These are phyloP conservation scores for Cirrhinus mrigala DNA, from an alignment of 2,797 vertebrate genomes.

Conservation along the genomic window DNA sequence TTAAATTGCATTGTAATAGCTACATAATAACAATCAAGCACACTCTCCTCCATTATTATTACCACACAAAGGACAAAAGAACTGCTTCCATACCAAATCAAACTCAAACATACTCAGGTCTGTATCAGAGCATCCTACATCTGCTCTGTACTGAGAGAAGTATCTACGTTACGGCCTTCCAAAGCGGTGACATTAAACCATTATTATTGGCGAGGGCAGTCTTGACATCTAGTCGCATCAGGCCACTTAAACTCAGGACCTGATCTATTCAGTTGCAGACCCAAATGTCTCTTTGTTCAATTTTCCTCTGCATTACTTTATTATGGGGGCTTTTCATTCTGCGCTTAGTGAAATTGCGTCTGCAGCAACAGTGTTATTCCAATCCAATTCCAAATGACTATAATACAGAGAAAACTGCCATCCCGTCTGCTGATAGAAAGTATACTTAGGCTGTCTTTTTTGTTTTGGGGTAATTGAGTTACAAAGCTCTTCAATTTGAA, in stretches of 20 bases:
- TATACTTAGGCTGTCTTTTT: conserved; percentile 31
- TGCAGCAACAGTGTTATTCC: conserved; percentile 18
- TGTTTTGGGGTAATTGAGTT: conserved; percentile 54
- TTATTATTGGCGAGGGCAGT: neutral
- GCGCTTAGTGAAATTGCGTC: neutral
- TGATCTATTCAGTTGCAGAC: neutral
- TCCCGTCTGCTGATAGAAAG: conserved; percentile 5
- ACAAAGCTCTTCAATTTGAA: conserved; percentile 53
- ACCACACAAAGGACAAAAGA: neutral
- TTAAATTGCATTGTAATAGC: neutral
- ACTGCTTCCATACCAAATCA: neutral
- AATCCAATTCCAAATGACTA: conserved; percentile 21
- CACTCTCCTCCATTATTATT: neutral
- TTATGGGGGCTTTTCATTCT: conserved; percentile 16
- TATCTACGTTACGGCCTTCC: neutral
- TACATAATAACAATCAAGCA: neutral
- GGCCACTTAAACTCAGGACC: conserved; percentile 2
- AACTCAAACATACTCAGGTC: neutral
- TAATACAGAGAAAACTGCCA: conserved; percentile 37
- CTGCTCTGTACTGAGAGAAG: neutral
- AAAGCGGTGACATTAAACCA: neutral
- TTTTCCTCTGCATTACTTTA: conserved; percentile 3
- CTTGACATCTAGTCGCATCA: neutral
- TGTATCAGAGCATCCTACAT: neutral
- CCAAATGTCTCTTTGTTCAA: neutral